Base-by-base conservation (phyloP, 1,140 invertebrate genomes). In the Papilio helenus region DNA sequence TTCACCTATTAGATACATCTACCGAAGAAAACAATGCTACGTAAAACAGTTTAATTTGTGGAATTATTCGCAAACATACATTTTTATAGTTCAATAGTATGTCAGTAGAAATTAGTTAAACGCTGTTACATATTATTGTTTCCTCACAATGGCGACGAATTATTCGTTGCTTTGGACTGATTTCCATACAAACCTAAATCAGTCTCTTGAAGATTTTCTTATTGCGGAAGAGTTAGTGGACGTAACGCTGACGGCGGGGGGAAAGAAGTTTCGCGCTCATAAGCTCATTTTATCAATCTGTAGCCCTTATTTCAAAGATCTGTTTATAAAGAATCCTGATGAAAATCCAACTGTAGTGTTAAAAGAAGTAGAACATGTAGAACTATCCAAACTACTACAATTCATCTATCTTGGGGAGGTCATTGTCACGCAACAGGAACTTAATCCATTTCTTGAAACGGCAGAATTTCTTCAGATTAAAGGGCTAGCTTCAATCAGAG, bases 401-500 rank as follows among this genome's bases (percentile, higher is more conserved):
- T 98, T 98, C 90, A 97, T 98, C 96, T 98, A 98, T 88, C 96
- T 96, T 80, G 97, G 97, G 20, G 97, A 98, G 93, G 97, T 98
- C 5, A 97, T 97, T 91, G 97, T 98, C 34, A 96, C 97, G 78
- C 96, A 97, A 88, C 97, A 97, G 77, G 97, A 98, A 92, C 93
- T 98, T 77, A 95, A 96, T 72, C 96, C 96, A 2, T 97, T 98
- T 93, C 91, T 98, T 80, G 96, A 97, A 86, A 98, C 97, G 61
- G 97, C 98, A 73, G 97, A 98, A 89, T 95, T 97, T 79, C 95
- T 98, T 73, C 97, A 98, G 95, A 96, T 98, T 78, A 97, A 97
- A 93, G 97, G 97, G 34, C 95, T 98, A 79, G 97, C 92, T 20
- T 86, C 88, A 23, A 88, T 89, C 3, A 84, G 91, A 79, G 92